Evolutionary conservation across 1,140 invertebrate species (phyloP), one percentile per base, ranked within the genome.

Genomic region (Meloidogyne exigua): DNA sequence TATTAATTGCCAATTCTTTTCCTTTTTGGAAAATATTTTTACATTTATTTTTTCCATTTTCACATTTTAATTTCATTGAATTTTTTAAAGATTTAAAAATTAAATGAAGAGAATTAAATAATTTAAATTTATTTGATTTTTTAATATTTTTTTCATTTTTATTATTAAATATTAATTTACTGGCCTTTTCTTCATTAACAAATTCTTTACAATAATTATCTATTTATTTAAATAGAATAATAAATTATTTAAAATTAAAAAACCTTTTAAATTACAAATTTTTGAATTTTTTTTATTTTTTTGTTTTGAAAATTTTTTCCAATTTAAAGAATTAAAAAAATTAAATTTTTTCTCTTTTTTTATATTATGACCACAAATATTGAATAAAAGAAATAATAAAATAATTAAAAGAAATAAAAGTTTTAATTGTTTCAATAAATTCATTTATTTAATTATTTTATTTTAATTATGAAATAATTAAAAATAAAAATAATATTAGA

Each of bases 251-350:
- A 9, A 9, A 39, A 39, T 39, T 39, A n/a, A n/a, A 44, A 44
- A 57, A 57, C 49, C 49, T n/a, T n/a, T 57, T 57, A 57, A 57
- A 57, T 57, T 18, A 57, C 49, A 57, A 57, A 57, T n/a, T 57
- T 18, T 57, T n/a, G 18, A 57, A 57, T n/a, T n/a, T 57, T 57
- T 57, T n/a, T n/a, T 7, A 57, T n/a, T n/a, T 57, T 57, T 57
- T 57, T 57, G 49, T n/a, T 57, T 57, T 57, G 36, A 7, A 9
- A 18, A n/a, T 7, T 57, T 57, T 39, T 39, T 39, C 36, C 3
- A 39, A 32, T 32, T 32, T 32, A 32, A 32, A 10, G 9, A 10
- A 39, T 39, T 39, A 39, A 39, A 39, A 39, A 39, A 39, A 9
- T 39, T 39, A 39, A 39, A 39, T 39, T 39, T 39, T 39, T 10